Conservation (phyloP, 2,888 invertebrate genomes). For the Nebria brevicollis region DNA sequence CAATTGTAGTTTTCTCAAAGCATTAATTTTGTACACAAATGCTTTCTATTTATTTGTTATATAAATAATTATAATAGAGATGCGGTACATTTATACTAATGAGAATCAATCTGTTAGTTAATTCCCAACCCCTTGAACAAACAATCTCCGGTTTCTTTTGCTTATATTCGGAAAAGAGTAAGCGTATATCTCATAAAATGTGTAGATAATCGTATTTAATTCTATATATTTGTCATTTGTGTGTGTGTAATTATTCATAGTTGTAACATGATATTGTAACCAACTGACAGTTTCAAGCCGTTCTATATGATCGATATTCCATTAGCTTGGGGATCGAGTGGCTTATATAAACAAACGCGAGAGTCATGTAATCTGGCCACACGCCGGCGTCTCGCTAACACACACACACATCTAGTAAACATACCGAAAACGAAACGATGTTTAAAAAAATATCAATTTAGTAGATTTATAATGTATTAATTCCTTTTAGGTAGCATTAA, state of each 20-base stretch:
- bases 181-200: constrained; percentile 21
- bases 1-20: no score
- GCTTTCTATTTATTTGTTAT: no score
- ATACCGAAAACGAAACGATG: constrained; percentile 2
- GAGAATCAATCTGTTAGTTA: not conserved
- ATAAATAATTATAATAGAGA: no score
- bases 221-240: not conserved
- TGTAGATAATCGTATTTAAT: constrained; percentile 47
- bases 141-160: not conserved
- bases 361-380: constrained; percentile 38
- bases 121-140: not conserved
- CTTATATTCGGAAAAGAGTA: not conserved
- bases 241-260: constrained; percentile 42
- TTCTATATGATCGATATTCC: constrained; percentile 60
- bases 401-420: not conserved
- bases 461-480: not conserved
- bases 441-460: not conserved
- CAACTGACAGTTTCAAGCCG: constrained; percentile 46
- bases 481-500: constrained; percentile 82
- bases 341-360: constrained; percentile 41
- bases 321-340: constrained; percentile 54
- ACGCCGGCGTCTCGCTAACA: constrained; percentile 18
- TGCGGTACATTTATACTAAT: not conserved
- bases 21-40: no score
- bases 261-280: constrained; percentile 44